Percentiles rank a stretch among this genome's conserved stretches.
Conservation (phyloP, 2,797 vertebrate species). For the Bovichtus diacanthus region DNA sequence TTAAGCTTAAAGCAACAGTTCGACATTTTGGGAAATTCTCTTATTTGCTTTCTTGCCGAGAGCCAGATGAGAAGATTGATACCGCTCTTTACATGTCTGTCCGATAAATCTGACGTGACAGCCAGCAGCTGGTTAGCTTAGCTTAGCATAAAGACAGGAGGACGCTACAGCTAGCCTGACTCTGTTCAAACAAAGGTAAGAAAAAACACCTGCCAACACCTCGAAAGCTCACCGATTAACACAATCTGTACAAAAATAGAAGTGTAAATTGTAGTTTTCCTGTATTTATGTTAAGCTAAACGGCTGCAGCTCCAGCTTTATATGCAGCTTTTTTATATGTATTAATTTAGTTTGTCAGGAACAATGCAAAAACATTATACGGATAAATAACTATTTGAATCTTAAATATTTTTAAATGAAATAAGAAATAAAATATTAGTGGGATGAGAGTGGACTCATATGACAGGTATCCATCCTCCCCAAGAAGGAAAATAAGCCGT, state of each 20-base stretch:
- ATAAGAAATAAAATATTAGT: not conserved
- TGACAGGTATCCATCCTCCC: not conserved
- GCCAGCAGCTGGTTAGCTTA: not conserved
- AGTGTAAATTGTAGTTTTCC: not conserved
- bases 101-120: not conserved
- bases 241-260: not conserved
- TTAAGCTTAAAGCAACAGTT: not conserved
- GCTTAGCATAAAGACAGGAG: not conserved
- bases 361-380: too few species aligned
- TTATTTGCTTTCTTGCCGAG: not conserved
- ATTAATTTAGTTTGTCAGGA: too few species aligned
- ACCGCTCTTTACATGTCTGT: not conserved
- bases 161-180: not conserved
- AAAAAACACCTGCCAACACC: not conserved
- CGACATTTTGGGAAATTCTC: not conserved
- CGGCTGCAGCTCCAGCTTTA: not conserved
- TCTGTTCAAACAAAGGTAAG: not conserved
- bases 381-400: not conserved
- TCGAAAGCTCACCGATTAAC: not conserved
- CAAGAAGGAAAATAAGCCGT: not conserved
- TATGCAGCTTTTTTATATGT: too few species aligned
- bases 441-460: not conserved
- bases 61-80: not conserved
- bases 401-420: not conserved
- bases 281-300: not conserved